Base-by-base conservation (phyloP, 2,113 vertebrate species). In the Cichladusa arquata region DNA sequence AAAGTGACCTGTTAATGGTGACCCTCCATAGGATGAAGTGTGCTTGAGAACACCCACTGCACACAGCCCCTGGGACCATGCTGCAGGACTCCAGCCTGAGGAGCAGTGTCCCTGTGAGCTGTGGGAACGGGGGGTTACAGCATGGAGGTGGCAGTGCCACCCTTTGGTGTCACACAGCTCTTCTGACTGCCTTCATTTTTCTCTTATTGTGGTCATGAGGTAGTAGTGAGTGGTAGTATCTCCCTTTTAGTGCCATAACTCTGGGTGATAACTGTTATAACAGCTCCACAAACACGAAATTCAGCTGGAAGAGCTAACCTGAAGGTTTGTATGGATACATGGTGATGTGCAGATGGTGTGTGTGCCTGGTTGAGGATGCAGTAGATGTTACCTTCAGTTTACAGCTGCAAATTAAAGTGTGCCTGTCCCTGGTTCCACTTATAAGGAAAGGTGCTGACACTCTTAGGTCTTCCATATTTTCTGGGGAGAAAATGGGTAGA, bases 11-110 rank as follows among this genome's bases (percentile, higher is more conserved):
- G 22, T 67, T 45, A 26, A 29, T 0, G 1, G 54, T 57, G 73
- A 67, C 19, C 6, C 22, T 88, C 34, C 24, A 3, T 1, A 13
- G 51, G 17, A 25, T 26, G 38, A 58, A 12, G 29, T 1, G 23
- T 56, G 48, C 10, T 48, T 65, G 88, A n/a, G 76, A 72, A 4
- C 4, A 5, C 6, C 3, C 11, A 0, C 18, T 8, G 6, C 29
- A 42, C 31, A 9, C 9, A 53, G 25, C 57, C 48, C 48, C 45
- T 7, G 18, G 34, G 50, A 14, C 9, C 0, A 0, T 12, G 56
- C 19, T 65, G 45, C 33, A 33, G 36, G 12, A 24, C 61, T 33
- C 38, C 8, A 13, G 28, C 1, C 6, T 9, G 19, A 29, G 10
- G 8, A 8, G 31, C 25, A 17, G 8, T 5, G 23, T 67, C 61